Percentiles rank a stretch among this genome's conserved stretches.
phyloP scores from a whole-genome alignment of 2,888 invertebrate species.

The Norana najaformis region DNA sequence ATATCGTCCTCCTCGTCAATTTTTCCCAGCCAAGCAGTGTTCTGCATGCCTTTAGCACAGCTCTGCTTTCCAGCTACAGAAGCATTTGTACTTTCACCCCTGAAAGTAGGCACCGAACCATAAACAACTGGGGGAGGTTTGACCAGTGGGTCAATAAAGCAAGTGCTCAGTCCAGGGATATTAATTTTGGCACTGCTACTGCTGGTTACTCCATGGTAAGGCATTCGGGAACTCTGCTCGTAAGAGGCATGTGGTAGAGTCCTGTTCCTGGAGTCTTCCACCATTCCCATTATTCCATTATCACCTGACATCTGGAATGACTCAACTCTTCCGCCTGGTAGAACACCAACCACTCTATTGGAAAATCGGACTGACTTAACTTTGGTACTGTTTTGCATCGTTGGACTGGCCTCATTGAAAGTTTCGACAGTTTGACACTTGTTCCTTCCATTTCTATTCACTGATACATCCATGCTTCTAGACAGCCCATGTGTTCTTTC shows the following conservation, averaged over 20 bases:
- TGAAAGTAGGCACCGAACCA: background rate
- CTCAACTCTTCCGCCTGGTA: background rate
- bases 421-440: background rate
- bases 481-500: background rate
- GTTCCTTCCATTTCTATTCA: background rate
- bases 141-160: background rate
- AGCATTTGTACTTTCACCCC: background rate
- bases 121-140: background rate
- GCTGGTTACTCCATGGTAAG: background rate
- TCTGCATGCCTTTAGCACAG: background rate
- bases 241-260: background rate
- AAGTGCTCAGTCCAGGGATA: background rate
- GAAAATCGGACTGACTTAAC: background rate
- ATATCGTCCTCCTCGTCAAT: background rate
- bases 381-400: background rate
- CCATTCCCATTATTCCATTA: background rate
- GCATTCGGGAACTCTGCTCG: background rate
- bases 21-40: background rate
- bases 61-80: background rate
- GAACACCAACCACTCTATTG: background rate
- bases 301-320: background rate
- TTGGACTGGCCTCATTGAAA: background rate
- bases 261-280: background rate
- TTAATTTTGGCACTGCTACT: background rate
- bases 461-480: background rate